Evolutionary conservation across 37 sponge, comb jelly and placozoan genomes (phyloP), one percentile per base, ranked within the genome.

Genomic region (Haliclona indistincta): DNA sequence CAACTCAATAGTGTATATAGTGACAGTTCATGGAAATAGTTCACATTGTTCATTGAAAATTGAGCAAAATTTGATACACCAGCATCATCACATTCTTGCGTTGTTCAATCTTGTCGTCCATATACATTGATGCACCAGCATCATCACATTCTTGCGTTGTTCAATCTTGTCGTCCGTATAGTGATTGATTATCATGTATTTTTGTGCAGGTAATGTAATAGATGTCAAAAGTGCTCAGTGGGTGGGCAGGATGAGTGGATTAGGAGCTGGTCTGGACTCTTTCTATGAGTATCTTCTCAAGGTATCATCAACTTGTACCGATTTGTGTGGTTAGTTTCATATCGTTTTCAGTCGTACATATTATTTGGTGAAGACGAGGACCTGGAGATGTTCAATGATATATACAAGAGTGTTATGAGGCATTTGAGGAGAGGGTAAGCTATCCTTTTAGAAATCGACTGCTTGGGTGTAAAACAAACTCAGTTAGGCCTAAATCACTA

Each of bases 201-300:
- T n/a, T n/a, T n/a, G 11, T 67, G 10, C 43, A 94, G 96, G 90
- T 10, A 98, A 95, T 68, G 76, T 80, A 8, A 82, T 96, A 30
- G 81, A 98, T 67, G 63, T 87, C n/a, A 71, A 89, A 30, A 87
- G 84, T 43, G 93, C 88, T 19, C 54, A 85, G 64, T 98, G 99
- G 99, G 75, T 76, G 33, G 87, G 80, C 34, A 73, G 81, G 26
- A 83, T 93, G 84, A 91, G 91, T 88, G 96, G 96, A 0, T 45
- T 98, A 6, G 99, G 99, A 36, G 99, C 96, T 36, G 99, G 99
- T 28, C 84, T 98, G 19, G 99, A 98, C 79, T 95, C 96, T n/a
- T 93, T 86, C 71, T 98, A 93, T 69, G 99, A 98, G 68, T 98
- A 98, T 65, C 81, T 98, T 25, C 76, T 92, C 40, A 97, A 97